Evolutionary conservation across 1,140 invertebrate genomes (phyloP).

Genomic region (Magallana angulata): DNA sequence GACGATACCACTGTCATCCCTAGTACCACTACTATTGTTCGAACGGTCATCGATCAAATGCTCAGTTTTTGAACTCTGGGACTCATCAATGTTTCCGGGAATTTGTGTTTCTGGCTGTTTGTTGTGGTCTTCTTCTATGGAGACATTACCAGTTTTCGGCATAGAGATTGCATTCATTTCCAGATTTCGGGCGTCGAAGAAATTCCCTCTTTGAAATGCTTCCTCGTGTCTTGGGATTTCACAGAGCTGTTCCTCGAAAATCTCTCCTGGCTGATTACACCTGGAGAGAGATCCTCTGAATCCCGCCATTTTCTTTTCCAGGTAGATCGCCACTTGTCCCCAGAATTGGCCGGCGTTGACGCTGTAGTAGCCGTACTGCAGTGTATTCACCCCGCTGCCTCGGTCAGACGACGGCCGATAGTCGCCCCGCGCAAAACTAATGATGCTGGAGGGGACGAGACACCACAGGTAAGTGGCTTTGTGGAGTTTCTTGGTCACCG

Average conservation of each 20-base stretch:
- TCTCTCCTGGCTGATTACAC: conserved; percentile 40
- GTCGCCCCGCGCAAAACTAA: conserved; percentile 63
- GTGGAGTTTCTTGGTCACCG: conserved; percentile 39
- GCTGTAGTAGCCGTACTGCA: conserved; percentile 59
- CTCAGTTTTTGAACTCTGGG: neutral
- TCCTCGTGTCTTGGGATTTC: neutral
- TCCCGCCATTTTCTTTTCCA: conserved; percentile 53
- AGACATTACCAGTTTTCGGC: no score
- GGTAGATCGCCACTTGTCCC: conserved; percentile 56
- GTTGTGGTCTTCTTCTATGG: neutral
- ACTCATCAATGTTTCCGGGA: neutral
- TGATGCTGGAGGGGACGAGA: conserved; percentile 58
- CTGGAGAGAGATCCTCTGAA: conserved; percentile 39
- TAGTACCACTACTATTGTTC: neutral
- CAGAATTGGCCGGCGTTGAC: conserved; percentile 63
- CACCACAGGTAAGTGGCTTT: conserved; percentile 60
- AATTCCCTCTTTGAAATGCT: neutral
- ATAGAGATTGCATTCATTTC: neutral
- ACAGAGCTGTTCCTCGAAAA: conserved; percentile 48
- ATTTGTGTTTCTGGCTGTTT: neutral
- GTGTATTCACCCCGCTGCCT: conserved; percentile 57
- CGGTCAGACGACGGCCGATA: conserved; percentile 60
- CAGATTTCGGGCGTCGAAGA: neutral
- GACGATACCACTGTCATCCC: conserved; percentile 33
- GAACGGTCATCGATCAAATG: neutral